Evolutionary conservation across 2,888 invertebrate genomes (phyloP).

Genomic region (Atherix ibis): DNA sequence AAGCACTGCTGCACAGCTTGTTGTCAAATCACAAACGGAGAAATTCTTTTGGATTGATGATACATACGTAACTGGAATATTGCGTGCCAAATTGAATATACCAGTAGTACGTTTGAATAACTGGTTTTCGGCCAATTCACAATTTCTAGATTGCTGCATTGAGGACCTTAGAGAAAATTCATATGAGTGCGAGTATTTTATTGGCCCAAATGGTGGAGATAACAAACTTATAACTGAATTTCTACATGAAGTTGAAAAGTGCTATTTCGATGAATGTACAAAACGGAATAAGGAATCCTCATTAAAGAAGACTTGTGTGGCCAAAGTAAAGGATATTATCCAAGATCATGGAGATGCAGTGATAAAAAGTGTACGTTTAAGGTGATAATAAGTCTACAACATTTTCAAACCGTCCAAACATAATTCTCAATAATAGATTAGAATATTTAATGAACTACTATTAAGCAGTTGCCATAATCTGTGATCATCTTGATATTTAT

Average conservation of each 20-base stretch:
- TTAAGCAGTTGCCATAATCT: constrained; percentile 6
- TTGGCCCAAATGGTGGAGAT: constrained; percentile 67
- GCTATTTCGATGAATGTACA: constrained; percentile 39
- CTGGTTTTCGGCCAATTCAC: constrained; percentile 53
- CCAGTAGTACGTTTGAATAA: constrained; percentile 39
- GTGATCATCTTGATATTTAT: constrained; percentile 9
- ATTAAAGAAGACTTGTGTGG: constrained; percentile 44
- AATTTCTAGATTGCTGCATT: constrained; percentile 59
- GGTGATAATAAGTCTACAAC: constrained; percentile 13
- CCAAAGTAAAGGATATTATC: constrained; percentile 25
- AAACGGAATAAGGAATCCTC: constrained; percentile 34
- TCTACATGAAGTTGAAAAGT: constrained; percentile 43
- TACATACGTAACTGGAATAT: constrained; percentile 66
- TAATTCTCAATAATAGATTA: background rate
- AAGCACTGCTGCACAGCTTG: constrained; percentile 41
- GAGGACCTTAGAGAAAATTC: constrained; percentile 39
- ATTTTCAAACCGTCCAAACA: background rate
- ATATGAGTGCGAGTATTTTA: constrained; percentile 49
- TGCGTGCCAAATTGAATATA: constrained; percentile 44
- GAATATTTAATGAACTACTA: background rate
- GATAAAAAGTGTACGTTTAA: constrained; percentile 19
- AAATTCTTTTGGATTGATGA: constrained; percentile 88
- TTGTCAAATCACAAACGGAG: constrained; percentile 37
- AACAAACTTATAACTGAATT: constrained; percentile 49
- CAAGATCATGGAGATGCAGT: constrained; percentile 25